These are phyloP conservation scores for Salminus brasiliensis DNA, from an alignment of 2,113 vertebrate species.

Conservation along the genomic window DNA sequence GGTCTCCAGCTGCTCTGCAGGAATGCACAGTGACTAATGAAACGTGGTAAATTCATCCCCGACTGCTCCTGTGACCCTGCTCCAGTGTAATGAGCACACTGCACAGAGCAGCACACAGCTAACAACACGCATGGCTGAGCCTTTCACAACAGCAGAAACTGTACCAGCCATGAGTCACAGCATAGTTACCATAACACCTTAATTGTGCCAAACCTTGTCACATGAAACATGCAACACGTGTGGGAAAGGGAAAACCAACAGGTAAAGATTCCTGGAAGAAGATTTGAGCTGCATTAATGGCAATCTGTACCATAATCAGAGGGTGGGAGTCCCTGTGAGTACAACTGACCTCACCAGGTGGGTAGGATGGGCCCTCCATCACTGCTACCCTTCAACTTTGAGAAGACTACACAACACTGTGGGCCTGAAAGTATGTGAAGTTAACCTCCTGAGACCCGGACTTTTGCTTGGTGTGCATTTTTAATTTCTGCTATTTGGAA, in stretches of 20 bases:
- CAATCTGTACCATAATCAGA: too few species aligned
- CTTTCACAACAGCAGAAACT: neutral
- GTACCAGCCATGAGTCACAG: neutral
- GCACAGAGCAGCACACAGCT: neutral
- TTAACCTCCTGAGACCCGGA: too few species aligned
- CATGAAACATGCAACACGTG: neutral
- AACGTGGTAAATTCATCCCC: neutral
- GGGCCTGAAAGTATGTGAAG: too few species aligned
- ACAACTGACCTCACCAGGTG: too few species aligned
- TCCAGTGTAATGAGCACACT: neutral
- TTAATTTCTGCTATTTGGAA: too few species aligned
- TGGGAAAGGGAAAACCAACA: neutral
- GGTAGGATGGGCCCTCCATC: too few species aligned
- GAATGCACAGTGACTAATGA: neutral
- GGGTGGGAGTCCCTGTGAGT: too few species aligned
- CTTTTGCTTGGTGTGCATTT: too few species aligned
- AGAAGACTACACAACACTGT: too few species aligned
- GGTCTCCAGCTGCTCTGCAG: neutral
- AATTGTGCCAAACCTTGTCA: neutral
- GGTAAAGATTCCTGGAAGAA: neutral
- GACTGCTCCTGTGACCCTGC: neutral
- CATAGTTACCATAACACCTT: neutral
- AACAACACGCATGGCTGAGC: neutral
- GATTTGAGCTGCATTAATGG: too few species aligned
- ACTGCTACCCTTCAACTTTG: too few species aligned